Base-by-base conservation (phyloP, 1,140 invertebrate genomes). In the Xylocopa sonorina region DNA sequence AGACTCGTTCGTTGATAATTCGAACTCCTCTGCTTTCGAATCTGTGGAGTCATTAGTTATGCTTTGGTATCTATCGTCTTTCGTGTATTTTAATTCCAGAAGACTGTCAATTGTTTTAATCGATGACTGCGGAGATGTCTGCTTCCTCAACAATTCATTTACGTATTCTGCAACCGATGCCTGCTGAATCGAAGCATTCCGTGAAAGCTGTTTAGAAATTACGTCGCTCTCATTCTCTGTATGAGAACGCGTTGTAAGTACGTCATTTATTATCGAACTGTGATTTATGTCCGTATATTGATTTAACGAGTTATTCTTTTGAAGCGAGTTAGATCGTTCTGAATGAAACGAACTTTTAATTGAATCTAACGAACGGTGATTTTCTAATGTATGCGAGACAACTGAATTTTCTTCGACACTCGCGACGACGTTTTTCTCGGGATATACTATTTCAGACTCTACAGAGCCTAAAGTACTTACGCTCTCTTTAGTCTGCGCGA, bases 401-500 rank as follows among this genome's bases (percentile, higher is more conserved):
- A 46, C 27, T 9, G 38, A 27, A 32, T 48, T 38, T 24, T 84
- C 38, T 41, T 72, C 78, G 34, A 64, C 12, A 29, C 46, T 14
- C 51, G 14, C 14, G 10, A 43, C 62, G 3, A 64, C 24, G 16
- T 60, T 32, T 41, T 78, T 27, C 14, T 53, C n/a, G 21, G 46
- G 2, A 10, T 51, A 16, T 27, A 6, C 9, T 51, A 16, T 14
- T 68, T 78, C 50, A 48, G 32, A 74, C 16, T 34, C 68, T 21
- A 6, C 16, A 27, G n/a, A n/a, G n/a, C n/a, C n/a, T n/a, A n/a
- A n/a, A n/a, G 16, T 57, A 16, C 5, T 50, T 50, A 32, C 38
- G 29, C 80, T 88, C 51, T 77, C 78, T 55, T 88, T 84, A 64
- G 46, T 85, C 34, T 87, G 86, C 12, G 77, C 63, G 9, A 85